Percentiles rank a stretch among this genome's conserved stretches.
Conservation (phyloP, 2,797 vertebrate species). For the Cyprinodon diabolis region DNA sequence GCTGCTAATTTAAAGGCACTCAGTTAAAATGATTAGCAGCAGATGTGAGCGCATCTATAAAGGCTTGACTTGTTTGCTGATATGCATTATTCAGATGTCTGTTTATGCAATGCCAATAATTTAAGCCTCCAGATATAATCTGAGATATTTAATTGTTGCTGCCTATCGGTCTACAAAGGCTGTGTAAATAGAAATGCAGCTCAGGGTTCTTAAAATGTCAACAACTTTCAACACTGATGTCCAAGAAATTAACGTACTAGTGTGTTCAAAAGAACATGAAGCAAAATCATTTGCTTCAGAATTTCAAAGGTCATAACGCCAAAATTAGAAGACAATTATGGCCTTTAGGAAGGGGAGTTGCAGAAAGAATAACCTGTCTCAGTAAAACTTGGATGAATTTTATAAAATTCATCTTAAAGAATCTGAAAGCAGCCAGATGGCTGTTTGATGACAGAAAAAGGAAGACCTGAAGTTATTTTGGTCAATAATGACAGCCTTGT, state of each 20-base stretch:
- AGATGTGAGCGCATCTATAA: neutral
- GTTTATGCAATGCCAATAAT: neutral
- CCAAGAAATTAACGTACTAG: neutral
- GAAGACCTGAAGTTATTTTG: neutral
- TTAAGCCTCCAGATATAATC: neutral
- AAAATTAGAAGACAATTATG: neutral
- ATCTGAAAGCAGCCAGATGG: neutral
- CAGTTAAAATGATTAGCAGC: conserved; percentile 1
- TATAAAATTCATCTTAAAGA: neutral
- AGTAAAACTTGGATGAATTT: neutral
- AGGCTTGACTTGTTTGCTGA: neutral
- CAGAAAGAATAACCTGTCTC: neutral
- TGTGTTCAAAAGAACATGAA: neutral
- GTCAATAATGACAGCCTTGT: neutral
- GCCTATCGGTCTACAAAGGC: neutral
- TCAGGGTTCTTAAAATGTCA: neutral
- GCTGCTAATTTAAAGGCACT: conserved; percentile 1
- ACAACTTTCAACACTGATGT: neutral
- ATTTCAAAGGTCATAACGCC: neutral
- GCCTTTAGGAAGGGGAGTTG: neutral
- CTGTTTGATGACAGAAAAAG: neutral
- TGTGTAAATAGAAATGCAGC: neutral
- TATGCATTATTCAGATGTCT: neutral
- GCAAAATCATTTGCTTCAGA: neutral
- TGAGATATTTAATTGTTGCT: neutral